A percentile compares a stretch with the other conserved stretches of the same genome.
These are phyloP conservation scores for Orchesella flavescens DNA, from an alignment of 2,888 invertebrate species.

Conservation along the genomic window DNA sequence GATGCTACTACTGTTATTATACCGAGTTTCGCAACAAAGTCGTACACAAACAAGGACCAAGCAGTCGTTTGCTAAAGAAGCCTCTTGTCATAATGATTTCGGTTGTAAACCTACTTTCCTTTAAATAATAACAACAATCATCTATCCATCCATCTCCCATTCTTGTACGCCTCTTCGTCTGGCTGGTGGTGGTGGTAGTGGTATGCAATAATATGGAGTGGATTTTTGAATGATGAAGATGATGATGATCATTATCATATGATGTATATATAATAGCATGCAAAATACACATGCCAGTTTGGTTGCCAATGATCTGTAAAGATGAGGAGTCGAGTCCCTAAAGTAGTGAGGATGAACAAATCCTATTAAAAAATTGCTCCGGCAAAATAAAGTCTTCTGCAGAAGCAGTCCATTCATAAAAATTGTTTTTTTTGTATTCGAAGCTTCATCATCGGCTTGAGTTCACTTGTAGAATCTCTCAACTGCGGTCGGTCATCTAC, in stretches of 20 bases:
- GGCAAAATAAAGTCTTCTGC: neutral
- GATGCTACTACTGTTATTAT: neutral
- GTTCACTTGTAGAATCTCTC: too few species aligned
- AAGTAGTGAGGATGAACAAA: too few species aligned
- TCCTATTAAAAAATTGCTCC: too few species aligned
- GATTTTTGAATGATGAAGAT: neutral
- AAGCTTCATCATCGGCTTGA: too few species aligned
- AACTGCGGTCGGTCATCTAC: too few species aligned
- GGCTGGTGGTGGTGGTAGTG: too few species aligned
- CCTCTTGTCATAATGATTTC: constrained; percentile 2
- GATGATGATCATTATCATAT: constrained; percentile 6
- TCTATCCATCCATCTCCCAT: neutral
- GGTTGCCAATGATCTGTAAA: constrained; percentile 29
- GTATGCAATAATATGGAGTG: too few species aligned
- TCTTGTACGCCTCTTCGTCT: constrained; percentile 10
- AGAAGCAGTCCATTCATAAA: constrained; percentile 33
- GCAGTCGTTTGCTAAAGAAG: neutral
- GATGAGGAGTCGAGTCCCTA: neutral
- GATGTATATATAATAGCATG: constrained; percentile 9
- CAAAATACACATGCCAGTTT: constrained; percentile 6
- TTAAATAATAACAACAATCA: constrained; percentile 15
- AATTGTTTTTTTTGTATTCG: constrained; percentile 6
- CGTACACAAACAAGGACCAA: neutral
- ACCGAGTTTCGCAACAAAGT: neutral
- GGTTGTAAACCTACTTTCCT: constrained; percentile 47